Conservation (phyloP, 92 coral and sea anemone genomes). For the Palythoa heliodiscus region DNA sequence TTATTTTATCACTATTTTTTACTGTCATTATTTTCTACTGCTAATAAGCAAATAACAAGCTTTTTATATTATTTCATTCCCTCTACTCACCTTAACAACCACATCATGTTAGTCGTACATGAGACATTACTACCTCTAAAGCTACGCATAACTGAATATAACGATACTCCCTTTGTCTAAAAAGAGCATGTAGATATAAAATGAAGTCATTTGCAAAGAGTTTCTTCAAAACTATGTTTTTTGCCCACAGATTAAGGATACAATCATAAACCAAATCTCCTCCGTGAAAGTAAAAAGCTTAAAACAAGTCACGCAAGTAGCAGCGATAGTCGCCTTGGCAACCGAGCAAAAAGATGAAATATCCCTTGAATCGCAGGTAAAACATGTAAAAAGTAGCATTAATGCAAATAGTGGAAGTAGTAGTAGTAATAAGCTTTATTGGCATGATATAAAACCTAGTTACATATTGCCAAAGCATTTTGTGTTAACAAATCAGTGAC, state of each 20-base stretch:
- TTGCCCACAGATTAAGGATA: constrained; percentile 65
- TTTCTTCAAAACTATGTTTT: background rate
- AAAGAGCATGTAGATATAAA: too few relatives aligned
- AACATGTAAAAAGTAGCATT: too few relatives aligned
- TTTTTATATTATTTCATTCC: too few relatives aligned
- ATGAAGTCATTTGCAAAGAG: too few relatives aligned
- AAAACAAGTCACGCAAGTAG: constrained; percentile 80
- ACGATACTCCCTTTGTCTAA: too few relatives aligned
- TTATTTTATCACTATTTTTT: background rate
- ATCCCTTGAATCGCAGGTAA: constrained; percentile 79
- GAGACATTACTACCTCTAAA: too few relatives aligned
- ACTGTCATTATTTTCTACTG: background rate
- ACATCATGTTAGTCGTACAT: too few relatives aligned
- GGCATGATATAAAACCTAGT: too few relatives aligned
- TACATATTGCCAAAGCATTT: too few relatives aligned
- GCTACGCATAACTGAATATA: too few relatives aligned
- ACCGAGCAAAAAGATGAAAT: constrained; percentile 83
- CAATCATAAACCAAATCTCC: constrained; percentile 79
- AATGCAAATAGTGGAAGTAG: background rate
- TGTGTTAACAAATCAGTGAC: too few relatives aligned
- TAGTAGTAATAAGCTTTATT: background rate
- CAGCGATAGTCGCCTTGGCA: constrained; percentile 82
- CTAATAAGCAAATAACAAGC: background rate
- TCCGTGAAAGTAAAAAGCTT: constrained; percentile 71
- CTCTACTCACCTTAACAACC: too few relatives aligned